Base-by-base conservation (phyloP, 2,113 vertebrate genomes). In the Vireo altiloquus region DNA sequence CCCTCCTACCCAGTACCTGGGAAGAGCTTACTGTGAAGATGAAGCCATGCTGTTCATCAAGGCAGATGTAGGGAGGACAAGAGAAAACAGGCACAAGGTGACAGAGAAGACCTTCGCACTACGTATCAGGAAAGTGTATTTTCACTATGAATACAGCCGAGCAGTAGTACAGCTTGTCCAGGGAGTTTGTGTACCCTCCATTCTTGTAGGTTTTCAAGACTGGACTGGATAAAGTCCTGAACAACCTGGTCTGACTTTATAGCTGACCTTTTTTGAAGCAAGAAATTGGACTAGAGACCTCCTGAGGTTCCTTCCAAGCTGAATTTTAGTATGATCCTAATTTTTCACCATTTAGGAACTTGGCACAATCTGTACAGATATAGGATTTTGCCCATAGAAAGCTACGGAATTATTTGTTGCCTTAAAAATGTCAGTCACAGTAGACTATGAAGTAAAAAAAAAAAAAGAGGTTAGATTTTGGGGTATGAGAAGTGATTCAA, bases 21-120 rank as follows among this genome's bases (percentile, higher is more conserved):
- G 22, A 77, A 23, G 22, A 65, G 13, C 25, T 54, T 54, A 21
- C 21, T 59, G 35, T n/a, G 42, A 61, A 56, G 33, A 46, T 24
- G 42, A 65, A 56, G 9, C 6, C 14, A 8, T 1, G 0, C 13
- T 74, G 4, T 22, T 85, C 23, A 15, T 44, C 0, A 1, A 37
- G 40, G n/a, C 64, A 16, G 33, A 5, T 72, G 35, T 10, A 71
- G 4, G 16, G 5, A 82, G 9, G 8, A 78, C 7, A 44, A 42
- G 15, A 63, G 20, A 31, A 64, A 82, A 40, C 5, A 61, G 9
- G 8, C 7, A 31, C 28, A 53, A 42, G 2, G 10, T 61, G 27
- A 77, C 72, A 74, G 13, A 28, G 54, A 49, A 46, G 5, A 44
- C n/a, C 5, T 61, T 65, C 22, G 54, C 13, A n/a, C 17, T 3